Evolutionary conservation across 2,797 vertebrate species (phyloP), one percentile per base, ranked within the genome.

Genomic region (Heliangelus exortis): DNA sequence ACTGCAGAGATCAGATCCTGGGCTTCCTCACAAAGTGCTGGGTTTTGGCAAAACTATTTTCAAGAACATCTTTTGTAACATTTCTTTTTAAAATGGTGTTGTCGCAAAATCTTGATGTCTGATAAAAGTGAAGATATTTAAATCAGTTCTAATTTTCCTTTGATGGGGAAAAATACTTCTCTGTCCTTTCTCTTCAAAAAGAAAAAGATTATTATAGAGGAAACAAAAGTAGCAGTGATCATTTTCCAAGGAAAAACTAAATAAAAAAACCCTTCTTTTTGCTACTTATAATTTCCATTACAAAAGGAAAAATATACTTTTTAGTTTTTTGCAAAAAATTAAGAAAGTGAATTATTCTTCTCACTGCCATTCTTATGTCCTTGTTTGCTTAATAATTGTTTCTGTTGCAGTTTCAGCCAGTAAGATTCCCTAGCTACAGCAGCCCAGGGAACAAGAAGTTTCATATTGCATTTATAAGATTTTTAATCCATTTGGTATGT

Each of bases 231-330:
- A 39, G 68, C 9, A n/a, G 11, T 26, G 5, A 31, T 59, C 28
- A 51, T 10, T 73, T 62, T 15, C 9, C 17, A 83, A 10, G 9
- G 8, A n/a, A 81, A 86, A 81, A 8, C 12, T 45, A 58, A 65
- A 2, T 1, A 3, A 62, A 50, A 2, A 7, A 7, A 1, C 0
- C 23, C 6, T 50, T 69, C 8, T 2, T 21, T 65, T 41, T 84
- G 3, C 9, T 55, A 20, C 31, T 77, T 80, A 16, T 29, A 59
- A 3, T 58, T 48, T 74, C 39, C 23, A 36, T 6, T 3, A 36
- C 78, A 82, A 59, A 31, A 19, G 0, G 0, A 51, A 76, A 82
- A 74, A 57, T 17, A 26, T 0, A 11, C 3, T 5, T 76, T 63
- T 53, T 53, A 47, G 6, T 2, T 67, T 76, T 76, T 61, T 29